Evolutionary conservation across 1,140 invertebrate species (phyloP).

Genomic region (Drosophila ficusphila): DNA sequence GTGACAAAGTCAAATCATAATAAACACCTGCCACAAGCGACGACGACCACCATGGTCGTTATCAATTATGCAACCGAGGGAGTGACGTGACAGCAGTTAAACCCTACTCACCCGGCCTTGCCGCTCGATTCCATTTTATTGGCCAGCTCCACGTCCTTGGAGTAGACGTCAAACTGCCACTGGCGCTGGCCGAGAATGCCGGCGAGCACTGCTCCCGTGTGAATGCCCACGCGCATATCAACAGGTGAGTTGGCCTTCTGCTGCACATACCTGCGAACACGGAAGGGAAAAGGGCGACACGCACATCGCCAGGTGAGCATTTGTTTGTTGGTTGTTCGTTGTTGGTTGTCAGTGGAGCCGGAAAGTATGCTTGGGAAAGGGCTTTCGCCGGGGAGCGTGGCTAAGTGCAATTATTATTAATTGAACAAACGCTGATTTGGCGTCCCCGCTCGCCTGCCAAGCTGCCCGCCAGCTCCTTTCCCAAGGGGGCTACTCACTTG

Average conservation of each 20-base stretch:
- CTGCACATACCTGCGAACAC: conserved; percentile 91
- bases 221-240: conserved; percentile 99
- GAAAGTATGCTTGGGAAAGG: conserved; percentile 9
- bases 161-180: conserved; percentile 99
- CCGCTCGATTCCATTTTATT: conserved; percentile 99
- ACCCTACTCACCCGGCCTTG: conserved; percentile 92
- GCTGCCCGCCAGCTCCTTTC: not conserved
- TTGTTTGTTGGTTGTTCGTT: conserved; percentile 12
- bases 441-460: conserved; percentile 38
- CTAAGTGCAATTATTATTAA: conserved; percentile 79
- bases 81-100: conserved; percentile 5
- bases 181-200: conserved; percentile 98
- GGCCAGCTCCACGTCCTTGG: conserved; percentile 97
- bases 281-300: not conserved
- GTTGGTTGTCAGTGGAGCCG: not conserved
- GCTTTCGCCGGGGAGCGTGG: conserved; percentile 45
- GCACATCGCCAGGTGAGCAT: conserved; percentile 13
- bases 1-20: conserved; percentile 60
- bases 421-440: conserved; percentile 77
- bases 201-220: conserved; percentile 97
- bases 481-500: conserved; percentile 88
- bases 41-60: conserved; percentile 6
- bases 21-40: conserved; percentile 17
- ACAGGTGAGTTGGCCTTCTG: conserved; percentile 97
- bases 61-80: conserved; percentile 54